Conservation (phyloP, 2,797 vertebrate genomes). For the Sciurus carolinensis region DNA sequence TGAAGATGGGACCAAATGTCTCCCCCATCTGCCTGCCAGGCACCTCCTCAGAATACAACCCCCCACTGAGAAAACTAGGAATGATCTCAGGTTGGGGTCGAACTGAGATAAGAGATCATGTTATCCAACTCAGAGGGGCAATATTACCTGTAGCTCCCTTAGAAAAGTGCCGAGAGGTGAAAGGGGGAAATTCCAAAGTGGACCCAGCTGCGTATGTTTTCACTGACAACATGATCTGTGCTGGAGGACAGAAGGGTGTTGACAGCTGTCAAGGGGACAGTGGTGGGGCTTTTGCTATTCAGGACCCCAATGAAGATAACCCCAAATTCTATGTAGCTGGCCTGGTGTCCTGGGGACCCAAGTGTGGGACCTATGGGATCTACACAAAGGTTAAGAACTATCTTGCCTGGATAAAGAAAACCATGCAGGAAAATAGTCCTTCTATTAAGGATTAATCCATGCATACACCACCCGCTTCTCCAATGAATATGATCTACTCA, state of each 20-base stretch:
- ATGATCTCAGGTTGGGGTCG: conserved; percentile 93
- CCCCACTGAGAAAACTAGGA: conserved; percentile 82
- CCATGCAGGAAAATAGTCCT: conserved; percentile 87
- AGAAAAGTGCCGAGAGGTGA: conserved; percentile 82
- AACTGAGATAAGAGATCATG: not conserved
- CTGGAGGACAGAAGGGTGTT: conserved; percentile 86
- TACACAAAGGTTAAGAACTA: conserved; percentile 95
- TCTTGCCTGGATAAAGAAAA: conserved; percentile 94
- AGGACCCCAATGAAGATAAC: conserved; percentile 58
- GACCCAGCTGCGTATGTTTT: conserved; percentile 70
- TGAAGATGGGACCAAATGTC: conserved; percentile 90
- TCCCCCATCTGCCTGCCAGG: conserved; percentile 94
- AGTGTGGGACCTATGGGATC: conserved; percentile 91
- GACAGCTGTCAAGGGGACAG: conserved; percentile 95
- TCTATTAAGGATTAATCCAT: conserved; percentile 78
- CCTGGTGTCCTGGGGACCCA: conserved; percentile 95
- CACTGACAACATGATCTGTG: conserved; percentile 97
- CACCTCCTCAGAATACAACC: conserved; percentile 69
- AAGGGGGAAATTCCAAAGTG: not conserved
- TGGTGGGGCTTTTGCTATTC: conserved; percentile 92
- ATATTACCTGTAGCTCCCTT: conserved; percentile 86
- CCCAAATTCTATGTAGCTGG: conserved; percentile 89
- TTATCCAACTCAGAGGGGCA: conserved; percentile 81
- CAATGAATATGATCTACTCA: not conserved
- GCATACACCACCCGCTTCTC: not conserved